Evolutionary conservation across 2,888 invertebrate species (phyloP).

Genomic region (Drosophila monieri): DNA sequence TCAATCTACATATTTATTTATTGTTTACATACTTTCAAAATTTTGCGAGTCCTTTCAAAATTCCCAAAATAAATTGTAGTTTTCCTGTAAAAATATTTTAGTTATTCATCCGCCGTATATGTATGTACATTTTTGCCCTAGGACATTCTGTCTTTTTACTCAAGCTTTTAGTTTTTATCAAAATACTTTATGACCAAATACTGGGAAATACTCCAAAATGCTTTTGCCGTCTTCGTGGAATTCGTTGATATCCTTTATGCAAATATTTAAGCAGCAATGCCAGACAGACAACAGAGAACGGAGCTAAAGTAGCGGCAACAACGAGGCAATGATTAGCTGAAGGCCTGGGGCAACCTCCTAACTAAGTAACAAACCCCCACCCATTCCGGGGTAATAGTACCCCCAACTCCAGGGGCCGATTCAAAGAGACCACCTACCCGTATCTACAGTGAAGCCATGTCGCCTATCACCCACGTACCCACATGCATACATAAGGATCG

Average conservation of each 20-base stretch:
- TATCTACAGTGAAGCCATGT: slow-evolving; percentile 4
- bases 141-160: background rate
- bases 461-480: slow-evolving; percentile 15
- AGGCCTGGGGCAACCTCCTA: slow-evolving; percentile 8
- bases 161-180: slow-evolving; percentile 7
- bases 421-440: slow-evolving; percentile 28
- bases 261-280: slow-evolving; percentile 40
- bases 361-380: slow-evolving; percentile 7
- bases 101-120: background rate
- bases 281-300: slow-evolving; percentile 8
- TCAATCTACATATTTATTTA: too few relatives aligned
- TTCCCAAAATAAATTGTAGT: background rate
- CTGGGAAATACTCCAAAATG: slow-evolving; percentile 14
- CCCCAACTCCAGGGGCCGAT: background rate
- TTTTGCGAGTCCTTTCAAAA: too few relatives aligned
- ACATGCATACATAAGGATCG: slow-evolving; percentile 30
- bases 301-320: background rate
- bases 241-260: slow-evolving; percentile 26
- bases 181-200: slow-evolving; percentile 24
- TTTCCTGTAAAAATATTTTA: background rate
- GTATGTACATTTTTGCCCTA: background rate
- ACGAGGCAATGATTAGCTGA: slow-evolving; percentile 37
- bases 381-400: slow-evolving; percentile 5
- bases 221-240: slow-evolving; percentile 21
- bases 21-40: too few relatives aligned